A percentile compares a stretch with the other conserved stretches of the same genome.
Conservation (phyloP, 2,888 invertebrate species). For the Dichetophora obliterata region DNA sequence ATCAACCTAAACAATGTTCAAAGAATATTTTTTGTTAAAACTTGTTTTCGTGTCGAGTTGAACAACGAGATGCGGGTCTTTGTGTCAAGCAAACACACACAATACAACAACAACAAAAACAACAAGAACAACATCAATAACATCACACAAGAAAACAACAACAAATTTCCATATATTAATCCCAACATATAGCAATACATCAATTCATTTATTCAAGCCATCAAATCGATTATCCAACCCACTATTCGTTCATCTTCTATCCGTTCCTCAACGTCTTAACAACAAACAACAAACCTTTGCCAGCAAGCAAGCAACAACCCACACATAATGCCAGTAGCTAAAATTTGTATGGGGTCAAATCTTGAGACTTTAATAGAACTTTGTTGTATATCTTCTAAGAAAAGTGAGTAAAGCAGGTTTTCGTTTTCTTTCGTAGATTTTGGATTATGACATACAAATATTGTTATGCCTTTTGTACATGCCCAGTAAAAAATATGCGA, state of each 20-base stretch:
- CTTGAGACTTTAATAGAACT: background rate
- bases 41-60: too few species aligned
- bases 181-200: background rate
- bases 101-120: background rate
- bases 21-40: too few species aligned
- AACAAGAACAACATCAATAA: background rate
- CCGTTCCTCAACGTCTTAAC: background rate
- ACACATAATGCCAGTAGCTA: too few species aligned
- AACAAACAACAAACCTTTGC: too few species aligned
- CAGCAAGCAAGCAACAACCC: too few species aligned
- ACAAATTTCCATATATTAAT: background rate
- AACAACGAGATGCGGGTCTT: background rate
- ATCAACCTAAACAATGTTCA: too few species aligned
- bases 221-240: background rate
- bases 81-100: background rate
- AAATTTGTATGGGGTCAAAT: too few species aligned
- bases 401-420: background rate
- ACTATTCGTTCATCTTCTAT: background rate
- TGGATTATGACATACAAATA: background rate
- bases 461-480: too few species aligned
- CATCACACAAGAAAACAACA: too few species aligned
- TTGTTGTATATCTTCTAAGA: background rate
- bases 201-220: background rate
- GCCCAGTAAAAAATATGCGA: too few species aligned
- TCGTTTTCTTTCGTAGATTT: background rate